Base-by-base conservation (phyloP, 2,888 invertebrate species). In the Mayetiola destructor region DNA sequence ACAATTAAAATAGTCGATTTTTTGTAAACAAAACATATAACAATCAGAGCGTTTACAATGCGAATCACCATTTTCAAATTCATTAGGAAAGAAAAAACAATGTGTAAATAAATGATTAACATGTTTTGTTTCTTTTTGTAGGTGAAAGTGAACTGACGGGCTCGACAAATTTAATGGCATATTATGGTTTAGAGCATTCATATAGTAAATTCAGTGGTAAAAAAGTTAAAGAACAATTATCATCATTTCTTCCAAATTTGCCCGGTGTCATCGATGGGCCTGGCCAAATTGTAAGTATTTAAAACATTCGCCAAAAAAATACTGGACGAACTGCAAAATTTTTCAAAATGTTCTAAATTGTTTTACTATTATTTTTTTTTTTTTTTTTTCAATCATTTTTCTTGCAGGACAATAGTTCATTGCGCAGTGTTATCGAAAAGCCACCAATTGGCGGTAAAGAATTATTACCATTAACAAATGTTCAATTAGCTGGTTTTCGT, bases 181-280 rank as follows among this genome's bases (percentile, higher is more conserved):
- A 90, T 77, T 89, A 96, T 82, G 91, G 90, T 63, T 79, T 96
- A 62, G 95, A 96, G 75, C 94, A 96, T 75, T 92, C 95, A 20
- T 93, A 95, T 73, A 94, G 89, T 75, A 96, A 94, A 79, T 95
- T 95, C 75, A 94, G 91, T 76, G 94, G 93, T 56, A 93, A 94
- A 69, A 94, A 94, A 74, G 79, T 92, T 16, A 90, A 94, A 70
- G 95, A 96, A 72, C 92, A 93, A 58, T 75, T 96, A 59, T 93
- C 94, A 39, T 92, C 95, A 14, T 96, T 96, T 73, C 77, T 96
- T 61, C 95, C 95, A 20, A 91, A 90, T 70, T 77, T 96, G 58
- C 96, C 96, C 56, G 95, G 96, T 20, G 91, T 92, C 62, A 85
- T 95, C 62, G 96, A 96, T 74, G 87, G 89, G 29, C 93, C 94